phyloP scores from a whole-genome alignment of 2,888 invertebrate species.

The Hyles lineata region DNA sequence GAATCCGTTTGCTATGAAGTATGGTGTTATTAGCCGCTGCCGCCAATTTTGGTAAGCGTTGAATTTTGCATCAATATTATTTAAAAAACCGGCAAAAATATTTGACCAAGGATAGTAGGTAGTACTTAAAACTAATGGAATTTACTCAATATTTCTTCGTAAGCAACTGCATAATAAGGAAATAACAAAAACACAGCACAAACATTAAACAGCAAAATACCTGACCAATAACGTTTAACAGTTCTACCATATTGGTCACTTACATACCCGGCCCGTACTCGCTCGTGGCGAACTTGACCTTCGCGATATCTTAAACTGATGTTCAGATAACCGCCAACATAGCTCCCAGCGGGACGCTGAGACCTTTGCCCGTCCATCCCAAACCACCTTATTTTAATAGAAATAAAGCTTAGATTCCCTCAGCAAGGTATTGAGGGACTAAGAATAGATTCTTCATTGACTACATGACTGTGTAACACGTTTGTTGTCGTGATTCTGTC shows the following conservation, averaged over 20 bases:
- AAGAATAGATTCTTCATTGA: conserved; percentile 73
- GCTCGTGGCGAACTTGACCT: conserved; percentile 78
- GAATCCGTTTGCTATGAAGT: too few species aligned
- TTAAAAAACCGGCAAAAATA: too few species aligned
- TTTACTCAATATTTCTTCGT: too few species aligned
- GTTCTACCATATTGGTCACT: conserved; percentile 62
- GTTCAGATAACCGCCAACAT: conserved; percentile 76
- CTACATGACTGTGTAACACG: conserved; percentile 72
- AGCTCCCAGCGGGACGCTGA: conserved; percentile 72
- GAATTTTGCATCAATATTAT: too few species aligned
- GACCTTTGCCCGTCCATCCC: conserved; percentile 51
- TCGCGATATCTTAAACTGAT: conserved; percentile 76
- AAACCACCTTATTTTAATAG: conserved; percentile 43
- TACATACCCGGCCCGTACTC: conserved; percentile 60
- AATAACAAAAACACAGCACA: not conserved
- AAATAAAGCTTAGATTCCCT: conserved; percentile 51
- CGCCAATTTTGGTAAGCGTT: too few species aligned
- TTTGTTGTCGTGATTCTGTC: conserved; percentile 70
- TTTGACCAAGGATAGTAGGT: too few species aligned
- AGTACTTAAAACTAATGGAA: too few species aligned
- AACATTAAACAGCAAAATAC: conserved; percentile 12
- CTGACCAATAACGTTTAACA: conserved; percentile 24
- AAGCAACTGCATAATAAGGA: too few species aligned
- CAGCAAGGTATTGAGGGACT: conserved; percentile 37
- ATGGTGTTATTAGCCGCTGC: too few species aligned